Base-by-base conservation (phyloP, 2,888 invertebrate species). In the Drosophila maculinotata region DNA sequence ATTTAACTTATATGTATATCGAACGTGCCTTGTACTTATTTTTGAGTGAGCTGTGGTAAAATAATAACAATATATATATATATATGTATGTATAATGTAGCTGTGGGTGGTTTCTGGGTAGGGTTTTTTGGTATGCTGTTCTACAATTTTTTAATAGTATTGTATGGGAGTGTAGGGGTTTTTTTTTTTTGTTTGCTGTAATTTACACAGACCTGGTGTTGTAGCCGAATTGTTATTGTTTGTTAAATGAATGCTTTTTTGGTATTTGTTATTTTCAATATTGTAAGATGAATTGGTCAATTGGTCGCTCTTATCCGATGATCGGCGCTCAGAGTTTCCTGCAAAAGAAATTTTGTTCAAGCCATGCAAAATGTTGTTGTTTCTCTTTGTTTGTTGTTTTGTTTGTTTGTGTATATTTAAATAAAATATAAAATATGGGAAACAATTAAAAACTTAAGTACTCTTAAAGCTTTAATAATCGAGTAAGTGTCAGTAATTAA, bases 271-370 rank as follows among this genome's bases (percentile, higher is more conserved):
- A 89, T 90, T 88, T 79, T 90, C 90, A 90, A 87, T 87, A 90
- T 89, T 89, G 89, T 88, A 90, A 76, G 89, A 90, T 89, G 90
- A 90, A 90, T 89, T 89, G 88, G 90, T 90, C 87, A 90, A 89
- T 89, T 89, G 90, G 88, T 91, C 91, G 89, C 91, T 91, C 90
- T 91, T 91, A 87, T 91, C 91, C 89, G 91, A 91, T 86, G 91
- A 90, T 89, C 91, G 89, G 90, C 91, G 90, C 89, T 90, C 90
- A 90, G 88, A 85, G 89, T 90, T 90, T 79, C 91, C 91, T 91
- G 91, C 89, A 91, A 91, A 91, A 91, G 90, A 91, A 89, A 91
- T 90, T 76, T 76, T 67, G 80, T 90, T 90, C 91, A 91, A 91
- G 91, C 91, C 91, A 91, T 91, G 91, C 91, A 91, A 82, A 84